Evolutionary conservation across 1,140 invertebrate genomes (phyloP).

Genomic region (Nephotettix cincticeps): DNA sequence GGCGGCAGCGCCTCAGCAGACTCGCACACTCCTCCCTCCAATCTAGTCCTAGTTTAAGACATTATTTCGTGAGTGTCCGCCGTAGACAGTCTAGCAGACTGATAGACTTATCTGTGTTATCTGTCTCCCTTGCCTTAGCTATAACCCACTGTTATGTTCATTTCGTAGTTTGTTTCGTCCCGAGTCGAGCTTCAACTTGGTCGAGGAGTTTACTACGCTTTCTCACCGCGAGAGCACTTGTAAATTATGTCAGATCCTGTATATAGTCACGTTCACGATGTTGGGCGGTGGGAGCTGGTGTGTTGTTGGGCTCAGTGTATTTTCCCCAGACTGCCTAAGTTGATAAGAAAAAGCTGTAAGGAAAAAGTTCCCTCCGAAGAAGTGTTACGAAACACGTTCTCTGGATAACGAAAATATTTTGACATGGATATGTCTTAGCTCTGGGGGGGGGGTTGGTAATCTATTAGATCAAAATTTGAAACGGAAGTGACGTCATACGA

Average conservation of each 20-base stretch:
- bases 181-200: constrained; percentile 2
- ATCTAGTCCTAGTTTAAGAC: constrained; percentile 25
- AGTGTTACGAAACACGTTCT: too few relatives aligned
- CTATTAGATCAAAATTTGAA: too few relatives aligned
- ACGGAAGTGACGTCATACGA: too few relatives aligned
- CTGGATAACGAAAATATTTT: too few relatives aligned
- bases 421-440: too few relatives aligned
- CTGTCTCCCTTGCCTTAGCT: background rate
- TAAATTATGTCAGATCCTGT: constrained; percentile 1
- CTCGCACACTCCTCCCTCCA: background rate
- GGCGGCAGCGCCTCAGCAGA: background rate
- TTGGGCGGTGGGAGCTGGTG: too few relatives aligned
- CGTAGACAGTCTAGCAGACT: background rate
- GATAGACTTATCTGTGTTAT: background rate
- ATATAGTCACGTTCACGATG: background rate
- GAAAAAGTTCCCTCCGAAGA: too few relatives aligned
- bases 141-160: background rate
- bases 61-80: constrained; percentile 19
- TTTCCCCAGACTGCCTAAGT: too few relatives aligned
- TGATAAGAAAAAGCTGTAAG: too few relatives aligned
- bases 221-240: background rate
- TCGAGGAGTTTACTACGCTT: background rate
- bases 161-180: background rate
- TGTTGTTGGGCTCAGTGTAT: too few relatives aligned
- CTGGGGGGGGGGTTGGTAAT: too few relatives aligned